Evolutionary conservation across 2,888 invertebrate species (phyloP).

Genomic region (Augochlorella aurata): DNA sequence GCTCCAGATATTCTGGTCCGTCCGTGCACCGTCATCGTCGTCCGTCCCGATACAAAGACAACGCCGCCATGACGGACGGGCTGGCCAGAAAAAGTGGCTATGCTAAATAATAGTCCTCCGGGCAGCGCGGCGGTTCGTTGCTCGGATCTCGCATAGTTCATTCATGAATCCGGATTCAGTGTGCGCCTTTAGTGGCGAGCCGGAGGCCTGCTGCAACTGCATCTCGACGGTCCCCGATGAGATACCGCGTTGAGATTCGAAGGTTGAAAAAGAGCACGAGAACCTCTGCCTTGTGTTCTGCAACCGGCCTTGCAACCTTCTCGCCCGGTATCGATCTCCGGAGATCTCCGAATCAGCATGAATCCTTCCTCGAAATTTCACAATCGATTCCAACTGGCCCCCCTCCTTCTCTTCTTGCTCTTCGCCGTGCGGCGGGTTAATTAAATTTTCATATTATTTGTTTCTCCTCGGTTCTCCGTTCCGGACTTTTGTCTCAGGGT

Average conservation of each 20-base stretch:
- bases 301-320: constrained; percentile 24
- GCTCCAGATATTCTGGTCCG: constrained; percentile 68
- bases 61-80: constrained; percentile 76
- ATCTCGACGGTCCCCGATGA: constrained; percentile 18
- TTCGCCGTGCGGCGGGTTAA: background rate
- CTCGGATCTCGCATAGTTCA: constrained; percentile 75
- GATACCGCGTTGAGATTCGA: constrained; percentile 26
- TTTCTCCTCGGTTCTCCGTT: too few species aligned
- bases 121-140: constrained; percentile 63
- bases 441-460: background rate
- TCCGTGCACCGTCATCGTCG: constrained; percentile 80
- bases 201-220: constrained; percentile 33
- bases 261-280: constrained; percentile 37
- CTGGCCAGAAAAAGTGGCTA: constrained; percentile 79
- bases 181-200: constrained; percentile 68
- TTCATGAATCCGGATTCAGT: constrained; percentile 76
- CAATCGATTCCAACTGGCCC: background rate
- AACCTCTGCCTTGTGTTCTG: constrained; percentile 10
- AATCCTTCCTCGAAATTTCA: background rate
- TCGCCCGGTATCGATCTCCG: background rate
- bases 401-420: background rate
- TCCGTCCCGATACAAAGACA: constrained; percentile 78
- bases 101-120: constrained; percentile 81
- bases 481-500: too few species aligned
- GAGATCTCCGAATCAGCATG: background rate